phyloP scores from a whole-genome alignment of 2,113 vertebrate species.

The Potamarius usumacintae region DNA sequence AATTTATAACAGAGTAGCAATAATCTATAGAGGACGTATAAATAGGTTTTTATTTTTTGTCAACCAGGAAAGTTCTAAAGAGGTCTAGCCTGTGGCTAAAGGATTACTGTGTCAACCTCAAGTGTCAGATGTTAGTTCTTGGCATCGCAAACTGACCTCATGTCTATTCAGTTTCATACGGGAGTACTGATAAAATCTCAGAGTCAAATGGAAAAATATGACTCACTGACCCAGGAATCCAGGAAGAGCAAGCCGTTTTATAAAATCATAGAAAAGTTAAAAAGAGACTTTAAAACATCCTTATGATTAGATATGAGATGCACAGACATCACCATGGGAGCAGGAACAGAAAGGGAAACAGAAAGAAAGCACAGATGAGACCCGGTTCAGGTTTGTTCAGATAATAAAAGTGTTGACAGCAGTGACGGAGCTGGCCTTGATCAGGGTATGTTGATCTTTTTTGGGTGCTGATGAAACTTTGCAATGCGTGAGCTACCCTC shows the following conservation, averaged over 20 bases:
- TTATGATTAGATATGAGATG: not conserved
- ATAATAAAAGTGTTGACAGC: conserved; percentile 22
- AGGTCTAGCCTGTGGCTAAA: not conserved
- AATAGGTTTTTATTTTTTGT: not conserved
- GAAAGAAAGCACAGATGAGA: not conserved
- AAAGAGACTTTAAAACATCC: too few species aligned
- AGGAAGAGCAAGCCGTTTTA: not conserved
- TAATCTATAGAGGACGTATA: not conserved
- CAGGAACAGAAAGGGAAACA: not conserved
- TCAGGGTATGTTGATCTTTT: not conserved
- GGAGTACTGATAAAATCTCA: not conserved
- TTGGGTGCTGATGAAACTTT: conserved; percentile 6
- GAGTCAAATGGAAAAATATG: not conserved
- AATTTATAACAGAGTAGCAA: not conserved
- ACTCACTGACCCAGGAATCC: not conserved
- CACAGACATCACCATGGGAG: too few species aligned
- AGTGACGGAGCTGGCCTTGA: not conserved
- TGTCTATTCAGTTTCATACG: not conserved
- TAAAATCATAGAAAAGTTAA: not conserved
- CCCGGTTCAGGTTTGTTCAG: not conserved
- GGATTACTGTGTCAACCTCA: not conserved
- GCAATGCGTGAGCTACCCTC: not conserved
- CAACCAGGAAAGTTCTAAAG: not conserved
- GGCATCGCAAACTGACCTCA: not conserved
- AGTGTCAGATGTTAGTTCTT: not conserved